Percentiles rank a stretch among this genome's conserved stretches.
Evolutionary conservation across 2,888 invertebrate genomes (phyloP).

Genomic region (Drosophila kanekoi): DNA sequence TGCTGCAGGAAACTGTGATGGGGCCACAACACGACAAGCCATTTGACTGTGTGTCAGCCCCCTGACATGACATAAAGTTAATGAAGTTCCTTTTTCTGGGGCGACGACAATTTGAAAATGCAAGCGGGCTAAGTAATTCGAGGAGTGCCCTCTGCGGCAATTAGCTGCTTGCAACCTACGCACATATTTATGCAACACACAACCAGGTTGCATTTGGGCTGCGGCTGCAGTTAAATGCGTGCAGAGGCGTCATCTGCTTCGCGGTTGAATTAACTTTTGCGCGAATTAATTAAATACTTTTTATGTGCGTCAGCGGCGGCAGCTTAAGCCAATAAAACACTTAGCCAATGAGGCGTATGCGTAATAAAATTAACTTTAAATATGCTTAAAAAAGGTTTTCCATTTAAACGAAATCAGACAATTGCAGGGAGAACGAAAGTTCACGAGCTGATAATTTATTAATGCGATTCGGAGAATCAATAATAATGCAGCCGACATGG

Average conservation of each 20-base stretch:
- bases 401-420: slow-evolving; percentile 10
- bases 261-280: slow-evolving; percentile 37
- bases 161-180: slow-evolving; percentile 25
- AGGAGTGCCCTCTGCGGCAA: slow-evolving; percentile 38
- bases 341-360: slow-evolving; percentile 48
- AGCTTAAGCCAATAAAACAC: slow-evolving; percentile 19
- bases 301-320: slow-evolving; percentile 9
- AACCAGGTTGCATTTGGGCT: slow-evolving; percentile 15
- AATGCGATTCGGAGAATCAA: neutral
- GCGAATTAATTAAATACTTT: slow-evolving; percentile 50
- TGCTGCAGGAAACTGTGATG: neutral
- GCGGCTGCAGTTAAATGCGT: slow-evolving; percentile 3
- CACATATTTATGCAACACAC: neutral
- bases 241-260: slow-evolving; percentile 9
- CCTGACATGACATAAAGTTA: slow-evolving; percentile 41
- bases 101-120: slow-evolving; percentile 24
- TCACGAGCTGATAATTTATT: neutral
- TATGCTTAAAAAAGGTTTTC: slow-evolving; percentile 19
- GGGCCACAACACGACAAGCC: slow-evolving; percentile 19
- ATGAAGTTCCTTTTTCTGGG: slow-evolving; percentile 30
- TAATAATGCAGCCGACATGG: neutral
- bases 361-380: slow-evolving; percentile 49
- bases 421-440: neutral
- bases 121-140: slow-evolving; percentile 24
- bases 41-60: slow-evolving; percentile 31